phyloP scores from a whole-genome alignment of 2,888 invertebrate species.

The Eumerus sabulonum region DNA sequence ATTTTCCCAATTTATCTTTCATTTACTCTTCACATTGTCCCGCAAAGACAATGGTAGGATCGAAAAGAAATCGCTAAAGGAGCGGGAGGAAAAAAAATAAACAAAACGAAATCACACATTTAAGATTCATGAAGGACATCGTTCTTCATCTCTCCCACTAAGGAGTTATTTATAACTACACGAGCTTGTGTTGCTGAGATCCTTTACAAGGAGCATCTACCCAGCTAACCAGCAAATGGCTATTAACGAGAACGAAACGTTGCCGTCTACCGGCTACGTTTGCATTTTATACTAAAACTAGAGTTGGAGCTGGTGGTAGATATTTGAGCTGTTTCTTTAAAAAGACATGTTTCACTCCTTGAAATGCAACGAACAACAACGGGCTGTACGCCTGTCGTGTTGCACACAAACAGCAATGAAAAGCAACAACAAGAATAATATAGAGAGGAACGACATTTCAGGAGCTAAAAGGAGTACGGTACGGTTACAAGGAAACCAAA shows the following conservation, averaged over 20 bases:
- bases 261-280: conserved; percentile 48
- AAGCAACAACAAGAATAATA: not conserved
- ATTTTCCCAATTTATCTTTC: not conserved
- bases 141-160: conserved; percentile 50
- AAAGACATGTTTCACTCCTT: conserved; percentile 55
- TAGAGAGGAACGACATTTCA: too few relatives aligned
- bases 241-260: conserved; percentile 50
- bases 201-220: conserved; percentile 42
- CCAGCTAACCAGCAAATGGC: conserved; percentile 43
- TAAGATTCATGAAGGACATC: conserved; percentile 63
- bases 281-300: conserved; percentile 32
- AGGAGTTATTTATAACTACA: conserved; percentile 60
- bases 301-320: conserved; percentile 14
- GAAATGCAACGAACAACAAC: conserved; percentile 55
- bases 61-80: conserved; percentile 11
- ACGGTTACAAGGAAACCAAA: too few relatives aligned
- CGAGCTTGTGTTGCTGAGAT: conserved; percentile 48
- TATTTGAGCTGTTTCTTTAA: conserved; percentile 9
- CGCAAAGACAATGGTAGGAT: conserved; percentile 3
- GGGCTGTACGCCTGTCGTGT: not conserved
- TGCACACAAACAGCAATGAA: not conserved
- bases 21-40: conserved; percentile 9
- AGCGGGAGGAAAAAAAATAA: conserved; percentile 3
- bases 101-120: conserved; percentile 61
- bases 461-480: too few relatives aligned